Conservation (phyloP, 2,113 vertebrate genomes). For the Chaetops frenatus region DNA sequence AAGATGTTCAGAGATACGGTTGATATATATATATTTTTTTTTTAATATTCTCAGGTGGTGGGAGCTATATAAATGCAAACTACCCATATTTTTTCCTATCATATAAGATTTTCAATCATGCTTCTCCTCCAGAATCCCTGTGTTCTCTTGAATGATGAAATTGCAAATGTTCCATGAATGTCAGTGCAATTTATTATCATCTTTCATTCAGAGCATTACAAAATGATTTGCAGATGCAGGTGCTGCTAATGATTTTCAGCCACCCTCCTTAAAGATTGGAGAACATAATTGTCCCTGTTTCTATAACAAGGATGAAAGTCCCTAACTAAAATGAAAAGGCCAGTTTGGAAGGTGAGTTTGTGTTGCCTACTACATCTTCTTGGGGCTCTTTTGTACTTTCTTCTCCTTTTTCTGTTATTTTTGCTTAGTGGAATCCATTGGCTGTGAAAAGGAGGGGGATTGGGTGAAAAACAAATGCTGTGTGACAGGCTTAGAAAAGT, state of each 20-base stretch:
- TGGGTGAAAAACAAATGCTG: not conserved
- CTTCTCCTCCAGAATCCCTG: conserved; percentile 16
- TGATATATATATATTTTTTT: not conserved
- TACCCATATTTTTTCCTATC: conserved; percentile 44
- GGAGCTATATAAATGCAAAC: conserved; percentile 58
- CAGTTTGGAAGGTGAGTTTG: not conserved
- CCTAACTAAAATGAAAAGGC: not conserved
- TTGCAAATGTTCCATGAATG: conserved; percentile 55
- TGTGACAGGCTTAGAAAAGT: not conserved
- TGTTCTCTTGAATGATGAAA: conserved; percentile 53
- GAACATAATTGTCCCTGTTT: conserved; percentile 14
- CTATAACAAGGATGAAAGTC: conserved; percentile 13
- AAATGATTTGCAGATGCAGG: conserved; percentile 57
- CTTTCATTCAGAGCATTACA: conserved; percentile 51
- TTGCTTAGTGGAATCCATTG: not conserved
- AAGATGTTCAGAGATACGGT: not conserved
- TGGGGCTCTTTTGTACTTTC: not conserved
- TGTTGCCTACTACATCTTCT: not conserved
- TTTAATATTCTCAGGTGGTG: conserved; percentile 12
- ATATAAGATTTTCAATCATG: conserved; percentile 3
- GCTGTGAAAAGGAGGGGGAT: not conserved
- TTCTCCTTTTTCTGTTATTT: not conserved
- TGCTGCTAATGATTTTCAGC: conserved; percentile 55
- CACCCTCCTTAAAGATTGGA: not conserved
- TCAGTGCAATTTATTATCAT: conserved; percentile 57